Base-by-base conservation (phyloP, 2,888 invertebrate species). In the Mimas tiliae region DNA sequence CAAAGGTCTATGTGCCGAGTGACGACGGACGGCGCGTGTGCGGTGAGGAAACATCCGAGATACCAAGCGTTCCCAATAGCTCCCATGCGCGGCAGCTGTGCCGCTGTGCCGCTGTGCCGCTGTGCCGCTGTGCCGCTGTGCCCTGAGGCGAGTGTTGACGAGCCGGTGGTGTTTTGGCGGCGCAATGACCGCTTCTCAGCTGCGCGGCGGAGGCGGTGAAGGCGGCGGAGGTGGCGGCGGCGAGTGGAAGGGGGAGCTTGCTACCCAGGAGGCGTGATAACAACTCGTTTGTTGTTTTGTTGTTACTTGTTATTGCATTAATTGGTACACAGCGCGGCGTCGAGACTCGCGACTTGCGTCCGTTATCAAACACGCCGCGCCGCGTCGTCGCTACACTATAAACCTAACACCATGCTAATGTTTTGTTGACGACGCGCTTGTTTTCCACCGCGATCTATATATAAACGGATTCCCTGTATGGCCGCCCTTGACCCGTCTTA, bases 1-100 rank as follows among this genome's bases (percentile, higher is more conserved):
- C 72, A 74, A 71, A 76, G 74, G 71, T 74, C 70, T 72, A 69
- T 68, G 74, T 70, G 70, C 53, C 45, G 38, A 2, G 38, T 7
- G 48, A 16, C 4, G 48, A 1, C n/a, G 48, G 4, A 19, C 33
- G 16, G 34, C 50, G 19, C 50, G 9, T 27, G 27, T 27, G 19
- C 47, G 14, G 65, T 34, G 21, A 67, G 67, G 67, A 64, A 64
- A 58, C 50, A 50, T 50, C 50, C 47, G 16, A 11, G 58, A 47
- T 58, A 50, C 58, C n/a, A n/a, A n/a, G n/a, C 21, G 58, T 21
- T 38, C 38, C 38, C 38, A 38, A 38, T 38, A 38, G 3, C 7
- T 45, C 34, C 16, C 21, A 52, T 48, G 38, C 47, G 19, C 50
- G 50, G 8, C 48, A 48, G 38, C 47, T 58, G 33, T n/a, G n/a